Evolutionary conservation across 2,797 vertebrate genomes (phyloP), one percentile per base, ranked within the genome.

Genomic region (Microctenopoma lineatum): DNA sequence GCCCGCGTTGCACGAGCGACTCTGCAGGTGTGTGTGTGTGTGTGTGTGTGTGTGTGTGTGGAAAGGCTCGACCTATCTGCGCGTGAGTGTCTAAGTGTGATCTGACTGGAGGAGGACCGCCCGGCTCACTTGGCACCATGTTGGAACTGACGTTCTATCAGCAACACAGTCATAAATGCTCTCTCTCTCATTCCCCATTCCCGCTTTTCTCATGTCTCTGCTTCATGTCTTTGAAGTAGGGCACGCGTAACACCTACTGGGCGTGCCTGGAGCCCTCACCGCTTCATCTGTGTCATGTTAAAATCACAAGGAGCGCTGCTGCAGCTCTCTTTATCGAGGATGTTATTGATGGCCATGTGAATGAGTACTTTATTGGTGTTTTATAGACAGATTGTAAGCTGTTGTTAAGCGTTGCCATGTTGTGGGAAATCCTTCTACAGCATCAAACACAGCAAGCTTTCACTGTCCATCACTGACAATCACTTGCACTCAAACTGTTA

Each of bases 11-110:
- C 62, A 16, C 42, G 47, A 44, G 64, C 50, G 25, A 44, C 54
- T 92, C 89, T 92, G 91, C 50, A 27, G 32, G 60, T 29, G 56
- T 46, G 34, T 26, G 60, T 29, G 56, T 46, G 42, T 2, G 60
- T 29, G 56, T 46, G 34, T 26, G 60, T 29, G 56, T 46, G 42
- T 2, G 48, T 69, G 76, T 62, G 41, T 26, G 44, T 39, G 53
- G 14, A 67, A 48, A 71, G 57, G 51, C 42, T 46, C 46, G 73
- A 63, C 47, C 4, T 71, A 53, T n/a, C 39, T 45, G 56, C 52
- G 42, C 29, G 48, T 59, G 64, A 60, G 68, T 26, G 57, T 78
- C 47, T 66, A 41, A 64, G 58, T 75, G 66, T 70, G 64, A 68
- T 57, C 59, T 63, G 54, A 52, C 56, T 65, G 21, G 27, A 14